Base-by-base conservation (phyloP, 92 coral and sea anemone genomes). In the Epizoanthus stellaris region DNA sequence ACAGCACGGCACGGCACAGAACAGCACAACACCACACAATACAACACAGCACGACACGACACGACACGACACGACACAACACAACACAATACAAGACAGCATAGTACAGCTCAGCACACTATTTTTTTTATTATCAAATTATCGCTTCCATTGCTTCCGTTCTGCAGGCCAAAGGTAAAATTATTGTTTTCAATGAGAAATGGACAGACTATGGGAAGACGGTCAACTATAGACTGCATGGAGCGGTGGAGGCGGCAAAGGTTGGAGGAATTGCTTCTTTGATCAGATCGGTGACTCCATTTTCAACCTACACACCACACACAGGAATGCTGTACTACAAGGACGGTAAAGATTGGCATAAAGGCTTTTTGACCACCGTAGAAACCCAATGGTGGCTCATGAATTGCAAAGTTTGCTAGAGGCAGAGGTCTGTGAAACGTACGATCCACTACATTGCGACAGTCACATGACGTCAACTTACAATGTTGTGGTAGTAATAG, bases 251-350 rank as follows among this genome's bases (percentile, higher is more conserved):
- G 40, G 82, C 87, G 9, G 77, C 82, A 72, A 87, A 73, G 77
- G 87, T 87, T 73, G 90, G 90, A 62, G 90, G 86, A 9, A 73
- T 87, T 20, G 90, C 90, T 49, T 72, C 77, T 45, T 73, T 87
- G n/a, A 87, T 87, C 67, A 81, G 90, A 87, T 75, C 82, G 38
- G 71, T 87, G 42, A 80, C 90, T 2, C 90, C 90, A 14, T 81
- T 66, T 58, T 81, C 90, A 56, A 74, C 84, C 73, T 72, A 87
- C 21, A 47, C 65, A 30, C 90, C 90, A 2, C 90, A 87, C 49
- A 87, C 90, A 20, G 90, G 90, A 57, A 70, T 67, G 75, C 75
- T 80, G 34, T 14, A 19, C 73, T 87, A 87, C 71, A 60, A 10
- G 19, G 38, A 53, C 16, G 86, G 86, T 43, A 81, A 85, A 52